Evolutionary conservation across 2,888 invertebrate genomes (phyloP), one percentile per base, ranked within the genome.

Genomic region (Mesorhabditis spiculigera): DNA sequence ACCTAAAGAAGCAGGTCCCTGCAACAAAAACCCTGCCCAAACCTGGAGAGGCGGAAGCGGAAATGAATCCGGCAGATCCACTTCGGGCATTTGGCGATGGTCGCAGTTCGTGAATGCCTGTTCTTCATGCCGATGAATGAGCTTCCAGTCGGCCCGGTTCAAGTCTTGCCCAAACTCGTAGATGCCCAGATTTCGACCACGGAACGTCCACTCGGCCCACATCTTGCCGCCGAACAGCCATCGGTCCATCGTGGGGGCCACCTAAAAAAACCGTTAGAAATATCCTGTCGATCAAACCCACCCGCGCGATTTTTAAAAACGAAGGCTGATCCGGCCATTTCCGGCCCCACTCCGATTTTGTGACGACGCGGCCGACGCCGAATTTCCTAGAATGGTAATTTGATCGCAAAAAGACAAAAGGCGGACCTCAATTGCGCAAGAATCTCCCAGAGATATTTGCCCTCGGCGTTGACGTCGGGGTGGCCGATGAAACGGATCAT

Each of bases 401-500:
- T 8, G 65, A 58, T 63, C 42, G 3, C 43, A 63, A 67, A 58
- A 58, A 62, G 65, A n/a, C 8, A 50, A n/a, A 10, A 2, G 3
- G n/a, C 58, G 8, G n/a, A 50, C 58, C 58, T 50, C n/a, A 84
- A 71, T 71, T 85, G 84, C n/a, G 80, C 77, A 45, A 84, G 75
- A 70, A 85, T 84, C 72, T 85, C 85, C 75, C 79, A 85, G 5
- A 85, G 69, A 68, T 80, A 82, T 63, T 85, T 86, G 10, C 85
- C 85, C 67, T 85, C 81, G 28, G 82, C 78, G 5, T 76, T 73
- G 43, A 81, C 71, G 68, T 85, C 86, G 70, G 76, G 76, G 69
- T 85, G 80, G 58, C 85, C 85, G 45, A 85, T 78, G 69, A 81
- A 83, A 58, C 81, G 75, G 58, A 78, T 78, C 63, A 70, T 61